phyloP scores from a whole-genome alignment of 2,113 vertebrate genomes.

The Elanus axillaris region DNA sequence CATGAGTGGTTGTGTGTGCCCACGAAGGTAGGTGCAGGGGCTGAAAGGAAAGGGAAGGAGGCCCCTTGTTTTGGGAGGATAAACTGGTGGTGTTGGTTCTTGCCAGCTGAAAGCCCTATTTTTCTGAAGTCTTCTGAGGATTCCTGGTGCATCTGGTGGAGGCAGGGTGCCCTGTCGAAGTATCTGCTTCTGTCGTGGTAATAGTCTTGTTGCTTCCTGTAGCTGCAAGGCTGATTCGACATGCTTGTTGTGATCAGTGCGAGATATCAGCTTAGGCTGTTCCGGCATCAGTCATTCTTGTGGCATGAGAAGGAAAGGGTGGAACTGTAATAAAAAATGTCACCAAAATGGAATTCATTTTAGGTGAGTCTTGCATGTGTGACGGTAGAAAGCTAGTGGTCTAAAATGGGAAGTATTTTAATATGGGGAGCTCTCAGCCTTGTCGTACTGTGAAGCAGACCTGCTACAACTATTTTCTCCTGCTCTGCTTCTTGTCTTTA shows the following conservation, averaged over 20 bases:
- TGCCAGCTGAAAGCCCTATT: background rate
- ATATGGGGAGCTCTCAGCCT: background rate
- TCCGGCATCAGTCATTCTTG: background rate
- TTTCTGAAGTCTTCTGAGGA: background rate
- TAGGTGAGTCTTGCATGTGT: background rate
- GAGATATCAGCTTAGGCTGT: background rate
- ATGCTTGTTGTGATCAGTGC: background rate
- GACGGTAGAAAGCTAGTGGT: background rate
- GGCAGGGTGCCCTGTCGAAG: background rate
- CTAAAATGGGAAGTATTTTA: constrained; percentile 10
- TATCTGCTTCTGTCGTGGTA: background rate
- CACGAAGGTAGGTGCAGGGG: background rate
- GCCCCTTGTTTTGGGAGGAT: background rate
- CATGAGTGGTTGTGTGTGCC: rapidly evolving
- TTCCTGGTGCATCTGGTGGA: background rate
- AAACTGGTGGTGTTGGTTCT: background rate
- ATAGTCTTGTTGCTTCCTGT: background rate
- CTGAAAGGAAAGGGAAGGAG: background rate
- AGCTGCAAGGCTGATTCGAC: background rate
- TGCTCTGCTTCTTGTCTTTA: background rate
- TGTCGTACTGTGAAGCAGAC: background rate
- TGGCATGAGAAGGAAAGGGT: background rate
- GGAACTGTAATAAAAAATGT: background rate
- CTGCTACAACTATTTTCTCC: background rate
- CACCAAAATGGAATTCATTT: background rate